phyloP scores from a whole-genome alignment of 2,797 vertebrate species.

The Micromesistius poutassou region DNA sequence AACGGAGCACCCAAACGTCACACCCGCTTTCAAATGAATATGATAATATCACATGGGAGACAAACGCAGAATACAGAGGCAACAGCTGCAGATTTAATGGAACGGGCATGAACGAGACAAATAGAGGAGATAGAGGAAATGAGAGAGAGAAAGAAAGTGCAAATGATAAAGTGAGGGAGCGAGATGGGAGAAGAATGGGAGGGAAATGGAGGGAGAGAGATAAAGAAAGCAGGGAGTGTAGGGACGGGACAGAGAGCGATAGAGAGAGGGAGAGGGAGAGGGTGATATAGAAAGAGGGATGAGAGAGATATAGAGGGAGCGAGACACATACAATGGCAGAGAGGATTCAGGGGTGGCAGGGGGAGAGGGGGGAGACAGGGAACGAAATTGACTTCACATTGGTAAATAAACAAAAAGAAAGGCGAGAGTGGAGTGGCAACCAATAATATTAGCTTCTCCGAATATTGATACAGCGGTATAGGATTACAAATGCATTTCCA shows the following conservation, averaged over 20 bases:
- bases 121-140: background rate
- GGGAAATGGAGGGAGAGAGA: conserved; percentile 21
- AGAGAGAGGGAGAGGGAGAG: background rate
- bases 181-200: background rate
- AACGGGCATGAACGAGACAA: background rate
- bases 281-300: conserved; percentile 33
- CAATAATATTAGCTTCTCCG: conserved; percentile 59
- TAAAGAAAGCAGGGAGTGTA: conserved; percentile 8
- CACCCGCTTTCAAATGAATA: conserved; percentile 46
- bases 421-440: conserved; percentile 46
- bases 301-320: too few species aligned
- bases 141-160: too few species aligned
- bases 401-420: conserved; percentile 64
- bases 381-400: conserved; percentile 63
- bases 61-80: conserved; percentile 38
- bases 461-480: conserved; percentile 63
- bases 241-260: too few species aligned
- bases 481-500: conserved; percentile 56
- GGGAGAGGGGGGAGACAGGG: conserved; percentile 9
- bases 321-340: too few species aligned
- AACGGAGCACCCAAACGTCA: conserved; percentile 37
- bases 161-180: background rate
- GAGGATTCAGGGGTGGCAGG: conserved; percentile 13
- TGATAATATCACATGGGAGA: conserved; percentile 43
- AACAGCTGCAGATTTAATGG: background rate